These are phyloP conservation scores for Rhabdophis nuchalis DNA, from an alignment of 2,797 vertebrate genomes.

Conservation along the genomic window DNA sequence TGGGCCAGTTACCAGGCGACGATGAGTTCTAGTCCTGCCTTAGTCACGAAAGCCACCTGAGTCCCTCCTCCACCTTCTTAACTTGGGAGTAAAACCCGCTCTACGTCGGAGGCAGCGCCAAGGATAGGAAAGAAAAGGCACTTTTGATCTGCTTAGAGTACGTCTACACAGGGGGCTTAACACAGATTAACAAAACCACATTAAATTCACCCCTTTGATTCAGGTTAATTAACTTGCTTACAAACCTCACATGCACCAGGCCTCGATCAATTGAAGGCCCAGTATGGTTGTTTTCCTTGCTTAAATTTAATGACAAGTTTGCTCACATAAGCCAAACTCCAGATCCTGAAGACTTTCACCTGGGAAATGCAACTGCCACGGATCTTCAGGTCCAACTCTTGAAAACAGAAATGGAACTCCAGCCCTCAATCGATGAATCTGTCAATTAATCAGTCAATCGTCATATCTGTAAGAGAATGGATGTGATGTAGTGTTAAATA, in stretches of 20 bases:
- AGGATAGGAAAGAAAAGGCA: neutral
- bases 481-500: neutral
- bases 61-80: no score
- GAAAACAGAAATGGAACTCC: neutral
- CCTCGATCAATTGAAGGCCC: constrained; percentile 23
- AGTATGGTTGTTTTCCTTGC: neutral
- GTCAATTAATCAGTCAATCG: neutral
- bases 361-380: neutral
- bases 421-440: neutral
- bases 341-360: neutral
- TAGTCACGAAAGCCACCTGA: neutral
- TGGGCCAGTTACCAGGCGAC: neutral
- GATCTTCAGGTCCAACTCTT: neutral
- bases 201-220: constrained; percentile 30
- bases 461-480: neutral
- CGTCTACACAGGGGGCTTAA: constrained; percentile 35
- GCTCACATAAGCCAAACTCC: neutral
- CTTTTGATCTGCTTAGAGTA: constrained; percentile 29
- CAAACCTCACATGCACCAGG: constrained; percentile 10
- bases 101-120: neutral
- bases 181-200: constrained; percentile 34
- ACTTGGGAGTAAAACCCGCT: neutral
- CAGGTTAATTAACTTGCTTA: constrained; percentile 36
- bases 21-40: neutral
- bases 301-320: constrained; percentile 19